Base-by-base conservation (phyloP, 1,140 invertebrate species). In the Anastatus disparis region DNA sequence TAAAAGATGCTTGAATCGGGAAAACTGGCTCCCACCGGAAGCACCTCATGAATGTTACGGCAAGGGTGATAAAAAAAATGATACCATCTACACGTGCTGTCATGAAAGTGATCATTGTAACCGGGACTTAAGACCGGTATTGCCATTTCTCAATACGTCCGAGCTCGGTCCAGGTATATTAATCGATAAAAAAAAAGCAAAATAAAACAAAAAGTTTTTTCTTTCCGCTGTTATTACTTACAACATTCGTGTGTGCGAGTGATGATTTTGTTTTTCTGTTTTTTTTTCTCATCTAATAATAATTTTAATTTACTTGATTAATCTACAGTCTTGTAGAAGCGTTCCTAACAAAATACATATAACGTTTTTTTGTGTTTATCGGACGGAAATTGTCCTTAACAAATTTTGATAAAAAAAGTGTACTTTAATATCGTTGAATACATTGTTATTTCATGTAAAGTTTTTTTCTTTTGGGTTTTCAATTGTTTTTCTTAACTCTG, bases 1-100 rank as follows among this genome's bases (percentile, higher is more conserved):
- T 6, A 46, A 63, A 88, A 93, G 92, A 83, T 94, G 93, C 85
- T 84, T 93, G 77, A 80, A 90, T 78, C 87, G 87, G 87, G 84
- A 84, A 74, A 82, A 89, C 73, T 90, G 90, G 87, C 91, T 93
- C 80, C 93, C 93, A 76, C 91, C 91, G 75, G 92, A 92, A 84
- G 85, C 87, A 73, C 90, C 92, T 46, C 82, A 88, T 73, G 86
- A 84, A 85, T 94, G 92, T 85, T 85, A 83, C 81, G 78, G 81
- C 81, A 81, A 81, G 79, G 80, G 75, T 71, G 75, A 78, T 58
- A 73, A 72, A 0, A 56, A 62, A 61, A 62, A 12, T 72, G 77
- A 71, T 72, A 72, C 78, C 82, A 93, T 91, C 86, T 87, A 88
- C 73, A 71, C 70, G 26, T 74, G 69, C 65, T 74, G 72, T 53